Conservation (phyloP, 2,888 invertebrate species). For the Athalia cordata region DNA sequence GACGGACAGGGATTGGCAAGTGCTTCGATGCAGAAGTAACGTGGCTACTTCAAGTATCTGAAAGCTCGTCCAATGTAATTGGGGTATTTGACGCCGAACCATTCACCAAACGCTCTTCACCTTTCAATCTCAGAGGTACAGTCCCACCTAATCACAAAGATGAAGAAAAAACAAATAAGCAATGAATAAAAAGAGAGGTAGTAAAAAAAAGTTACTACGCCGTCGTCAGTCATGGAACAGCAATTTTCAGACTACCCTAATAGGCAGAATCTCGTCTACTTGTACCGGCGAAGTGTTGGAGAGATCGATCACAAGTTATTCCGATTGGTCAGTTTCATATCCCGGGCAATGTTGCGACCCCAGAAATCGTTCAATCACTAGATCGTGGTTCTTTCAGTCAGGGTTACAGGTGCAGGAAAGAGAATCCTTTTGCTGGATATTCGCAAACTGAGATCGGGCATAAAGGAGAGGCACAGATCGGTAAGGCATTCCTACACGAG, state of each 20-base stretch:
- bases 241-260: conserved; percentile 46
- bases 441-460: conserved; percentile 29
- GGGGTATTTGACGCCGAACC: conserved; percentile 28
- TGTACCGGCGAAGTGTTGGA: neutral
- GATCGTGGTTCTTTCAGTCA: conserved; percentile 34
- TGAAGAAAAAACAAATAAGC: neutral
- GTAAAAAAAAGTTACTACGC: neutral
- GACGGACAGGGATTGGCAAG: conserved; percentile 30
- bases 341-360: conserved; percentile 27
- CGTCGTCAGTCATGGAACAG: conserved; percentile 48
- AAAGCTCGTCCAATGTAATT: conserved; percentile 30
- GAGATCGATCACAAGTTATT: conserved; percentile 38
- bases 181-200: neutral
- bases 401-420: conserved; percentile 41
- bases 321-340: conserved; percentile 17
- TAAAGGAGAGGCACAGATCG: conserved; percentile 26
- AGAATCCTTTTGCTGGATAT: conserved; percentile 31
- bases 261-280: conserved; percentile 27
- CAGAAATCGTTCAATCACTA: conserved; percentile 41
- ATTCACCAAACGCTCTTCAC: conserved; percentile 28
- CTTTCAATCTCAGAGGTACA: conserved; percentile 25
- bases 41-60: conserved; percentile 6
- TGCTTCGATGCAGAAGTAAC: conserved; percentile 11
- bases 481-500: conserved; percentile 64
- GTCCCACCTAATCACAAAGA: conserved; percentile 22